Conservation (phyloP, 2,113 vertebrate genomes). For the Spea multiplicata region DNA sequence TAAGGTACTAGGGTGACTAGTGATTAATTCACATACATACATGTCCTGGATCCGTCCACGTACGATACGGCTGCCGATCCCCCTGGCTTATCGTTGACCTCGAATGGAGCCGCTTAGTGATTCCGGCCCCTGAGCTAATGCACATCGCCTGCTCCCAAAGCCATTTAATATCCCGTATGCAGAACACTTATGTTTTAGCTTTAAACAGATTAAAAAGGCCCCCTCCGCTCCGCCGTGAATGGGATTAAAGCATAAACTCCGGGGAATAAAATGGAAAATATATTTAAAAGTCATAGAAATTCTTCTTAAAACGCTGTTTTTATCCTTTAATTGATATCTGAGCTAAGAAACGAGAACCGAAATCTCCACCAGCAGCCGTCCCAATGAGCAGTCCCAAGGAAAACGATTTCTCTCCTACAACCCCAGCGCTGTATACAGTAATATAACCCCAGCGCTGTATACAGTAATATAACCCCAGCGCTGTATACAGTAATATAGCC, state of each 20-base stretch:
- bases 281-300: slow-evolving; percentile 42
- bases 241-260: slow-evolving; percentile 36
- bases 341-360: background rate
- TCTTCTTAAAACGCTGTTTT: slow-evolving; percentile 28
- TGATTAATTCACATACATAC: too few species aligned
- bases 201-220: slow-evolving; percentile 39
- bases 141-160: background rate
- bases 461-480: too few species aligned
- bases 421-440: too few species aligned
- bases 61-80: too few species aligned
- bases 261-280: slow-evolving; percentile 41
- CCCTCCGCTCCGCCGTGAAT: slow-evolving; percentile 32
- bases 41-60: too few species aligned
- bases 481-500: too few species aligned
- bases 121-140: slow-evolving; percentile 6
- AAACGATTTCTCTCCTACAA: too few species aligned
- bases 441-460: too few species aligned
- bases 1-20: too few species aligned
- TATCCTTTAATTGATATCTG: slow-evolving; percentile 38
- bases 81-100: background rate
- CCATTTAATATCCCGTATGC: slow-evolving; percentile 33
- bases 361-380: too few species aligned
- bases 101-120: background rate
- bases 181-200: slow-evolving; percentile 36
- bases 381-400: too few species aligned